These are phyloP conservation scores for Holotrichia oblita DNA, from an alignment of 1,140 invertebrate genomes.

Conservation along the genomic window DNA sequence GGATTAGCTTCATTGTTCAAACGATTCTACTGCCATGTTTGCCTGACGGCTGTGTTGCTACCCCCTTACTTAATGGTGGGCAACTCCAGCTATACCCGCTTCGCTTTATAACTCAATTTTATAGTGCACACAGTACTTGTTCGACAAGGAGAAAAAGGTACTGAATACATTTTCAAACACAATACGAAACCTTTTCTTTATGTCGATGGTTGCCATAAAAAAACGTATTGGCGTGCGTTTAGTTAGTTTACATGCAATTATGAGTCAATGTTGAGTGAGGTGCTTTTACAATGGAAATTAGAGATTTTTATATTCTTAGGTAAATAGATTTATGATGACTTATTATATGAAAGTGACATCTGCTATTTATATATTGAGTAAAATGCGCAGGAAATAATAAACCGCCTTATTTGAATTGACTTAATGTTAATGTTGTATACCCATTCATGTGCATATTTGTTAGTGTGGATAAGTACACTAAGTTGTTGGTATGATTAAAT, in stretches of 20 bases:
- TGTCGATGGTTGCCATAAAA: background rate
- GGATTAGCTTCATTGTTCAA: conserved; percentile 38
- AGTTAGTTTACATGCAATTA: conserved; percentile 19
- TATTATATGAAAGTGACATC: no score
- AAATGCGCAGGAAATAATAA: background rate
- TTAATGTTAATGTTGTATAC: no score
- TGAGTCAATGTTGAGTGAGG: background rate
- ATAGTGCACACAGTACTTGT: background rate
- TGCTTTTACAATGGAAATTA: background rate
- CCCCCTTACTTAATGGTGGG: background rate
- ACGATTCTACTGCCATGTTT: conserved; percentile 30
- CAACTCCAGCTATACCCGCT: conserved; percentile 2
- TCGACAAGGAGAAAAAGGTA: conserved; percentile 5
- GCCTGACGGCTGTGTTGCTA: background rate
- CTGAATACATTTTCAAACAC: background rate
- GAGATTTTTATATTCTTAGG: background rate
- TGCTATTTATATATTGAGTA: no score
- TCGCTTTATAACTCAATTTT: conserved; percentile 16
- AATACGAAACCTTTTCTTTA: conserved; percentile 25
- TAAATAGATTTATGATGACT: no score
- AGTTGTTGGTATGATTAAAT: no score
- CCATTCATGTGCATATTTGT: no score
- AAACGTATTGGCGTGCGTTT: background rate
- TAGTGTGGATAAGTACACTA: no score
- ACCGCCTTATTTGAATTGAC: background rate